Percentiles rank a stretch among this genome's conserved stretches.
phyloP scores from a whole-genome alignment of 1,140 invertebrate species.

The Caenorhabditis brenneri region DNA sequence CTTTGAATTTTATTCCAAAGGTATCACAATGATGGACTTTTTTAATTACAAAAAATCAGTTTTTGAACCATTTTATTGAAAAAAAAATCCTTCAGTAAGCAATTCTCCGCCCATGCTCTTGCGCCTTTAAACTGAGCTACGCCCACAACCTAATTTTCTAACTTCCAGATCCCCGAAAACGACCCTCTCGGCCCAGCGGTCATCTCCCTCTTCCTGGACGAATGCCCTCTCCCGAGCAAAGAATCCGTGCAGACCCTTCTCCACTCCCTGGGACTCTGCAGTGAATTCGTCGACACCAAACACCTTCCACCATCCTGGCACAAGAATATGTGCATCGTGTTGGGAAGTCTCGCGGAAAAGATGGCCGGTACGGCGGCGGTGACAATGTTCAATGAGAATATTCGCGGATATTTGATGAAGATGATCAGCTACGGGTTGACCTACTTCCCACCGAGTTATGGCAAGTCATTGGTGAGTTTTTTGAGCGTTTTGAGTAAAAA shows the following conservation, averaged over 20 bases:
- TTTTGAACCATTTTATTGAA: too few relatives aligned
- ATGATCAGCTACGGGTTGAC: slow-evolving; percentile 76
- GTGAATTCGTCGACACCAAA: background rate
- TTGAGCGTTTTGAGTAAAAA: background rate
- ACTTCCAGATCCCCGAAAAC: slow-evolving; percentile 78
- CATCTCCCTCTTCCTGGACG: slow-evolving; percentile 86
- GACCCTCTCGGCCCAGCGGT: slow-evolving; percentile 88
- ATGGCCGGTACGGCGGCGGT: slow-evolving; percentile 82
- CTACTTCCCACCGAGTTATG: background rate
- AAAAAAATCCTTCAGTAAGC: too few relatives aligned
- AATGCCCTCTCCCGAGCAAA: slow-evolving; percentile 87
- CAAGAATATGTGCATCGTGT: slow-evolving; percentile 86
- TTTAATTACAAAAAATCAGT: too few relatives aligned
- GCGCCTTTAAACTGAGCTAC: too few relatives aligned
- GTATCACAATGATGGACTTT: too few relatives aligned
- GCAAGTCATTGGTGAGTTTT: background rate
- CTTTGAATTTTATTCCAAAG: too few relatives aligned
- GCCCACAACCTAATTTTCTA: background rate
- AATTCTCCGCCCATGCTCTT: too few relatives aligned
- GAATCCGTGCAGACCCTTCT: slow-evolving; percentile 68
- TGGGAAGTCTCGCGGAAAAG: slow-evolving; percentile 90
- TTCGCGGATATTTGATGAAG: slow-evolving; percentile 85
- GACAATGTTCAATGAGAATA: slow-evolving; percentile 81
- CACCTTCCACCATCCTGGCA: slow-evolving; percentile 73
- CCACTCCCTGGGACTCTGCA: background rate